phyloP scores from a whole-genome alignment of 1,140 invertebrate genomes.

The Orchestia grillus region DNA sequence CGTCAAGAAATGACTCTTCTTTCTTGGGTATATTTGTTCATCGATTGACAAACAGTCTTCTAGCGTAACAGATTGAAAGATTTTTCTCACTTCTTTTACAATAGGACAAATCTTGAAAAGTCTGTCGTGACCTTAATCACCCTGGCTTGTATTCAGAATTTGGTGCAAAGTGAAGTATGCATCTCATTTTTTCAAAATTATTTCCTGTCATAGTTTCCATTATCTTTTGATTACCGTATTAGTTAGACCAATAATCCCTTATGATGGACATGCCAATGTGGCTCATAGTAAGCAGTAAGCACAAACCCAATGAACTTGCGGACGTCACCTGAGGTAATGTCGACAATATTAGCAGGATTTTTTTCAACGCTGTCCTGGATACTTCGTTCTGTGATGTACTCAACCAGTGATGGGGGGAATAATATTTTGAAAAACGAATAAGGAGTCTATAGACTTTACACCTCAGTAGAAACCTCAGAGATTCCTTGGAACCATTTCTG shows the following conservation, averaged over 20 bases:
- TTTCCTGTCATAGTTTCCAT: not conserved
- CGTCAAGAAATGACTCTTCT: not conserved
- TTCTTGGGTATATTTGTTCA: conserved; percentile 45
- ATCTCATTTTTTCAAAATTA: not conserved
- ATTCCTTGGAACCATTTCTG: too few species aligned
- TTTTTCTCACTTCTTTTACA: not conserved
- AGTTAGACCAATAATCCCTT: not conserved
- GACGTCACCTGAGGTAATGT: too few species aligned
- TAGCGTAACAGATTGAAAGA: not conserved
- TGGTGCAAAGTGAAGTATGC: not conserved
- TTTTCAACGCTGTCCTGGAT: too few species aligned
- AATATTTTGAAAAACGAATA: not conserved
- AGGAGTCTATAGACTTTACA: not conserved
- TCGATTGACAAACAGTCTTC: conserved; percentile 30
- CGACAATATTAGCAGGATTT: too few species aligned
- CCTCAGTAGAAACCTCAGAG: not conserved
- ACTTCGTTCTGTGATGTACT: too few species aligned
- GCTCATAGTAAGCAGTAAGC: not conserved
- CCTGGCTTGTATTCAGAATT: conserved; percentile 15
- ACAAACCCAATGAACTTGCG: too few species aligned
- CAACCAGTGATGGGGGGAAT: too few species aligned
- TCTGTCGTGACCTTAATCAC: conserved; percentile 21
- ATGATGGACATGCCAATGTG: not conserved
- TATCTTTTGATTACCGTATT: not conserved
- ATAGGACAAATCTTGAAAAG: conserved; percentile 15